Base-by-base conservation (phyloP, 2,113 vertebrate species). In the Clarias macrocephalus region DNA sequence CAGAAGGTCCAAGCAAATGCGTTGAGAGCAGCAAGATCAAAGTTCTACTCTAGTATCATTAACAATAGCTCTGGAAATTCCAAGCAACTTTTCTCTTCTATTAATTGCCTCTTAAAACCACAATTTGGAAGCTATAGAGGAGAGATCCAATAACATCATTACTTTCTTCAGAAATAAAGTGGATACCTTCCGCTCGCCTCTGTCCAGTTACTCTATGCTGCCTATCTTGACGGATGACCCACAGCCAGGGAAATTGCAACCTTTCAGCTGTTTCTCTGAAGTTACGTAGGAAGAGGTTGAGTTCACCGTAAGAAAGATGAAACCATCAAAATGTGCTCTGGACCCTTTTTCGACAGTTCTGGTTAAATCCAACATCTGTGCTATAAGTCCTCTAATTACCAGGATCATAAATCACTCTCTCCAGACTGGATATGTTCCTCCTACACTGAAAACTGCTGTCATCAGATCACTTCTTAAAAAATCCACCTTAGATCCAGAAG, bases 101-200 rank as follows among this genome's bases (percentile, higher is more conserved):
- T 83, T 10, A 84, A 52, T 30, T 33, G 77, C 10, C 59, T 87
- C 13, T 18, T 79, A 2, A 73, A 81, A 63, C 73, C 73, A 84
- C 63, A 60, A 37, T 9, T 48, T 5, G 19, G 37, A 33, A 70
- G 23, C 19, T 30, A 54, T 30, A 23, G n/a, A 83, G 30, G 48
- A 70, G 16, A 12, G 23, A 7, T 88, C 63, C 37, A 72, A 85
- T 70, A 62, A 42, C 12, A 72, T 85, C 9, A 81, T 80, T 19
- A 52, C 54, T 7, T 80, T 68, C n/a, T 88, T 85, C 5, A 88
- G 25, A 30, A 85, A 28, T 13, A 83, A 83, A 84, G 68, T n/a
- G 3, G 5, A 19, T n/a, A 33, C 60, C 48, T 48, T 62, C 30
- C 15, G 21, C 2, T 87, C 33, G 5, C 1, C 4, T 4, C 59